phyloP scores from a whole-genome alignment of 1,140 invertebrate genomes.

The Danaus melanippus region DNA sequence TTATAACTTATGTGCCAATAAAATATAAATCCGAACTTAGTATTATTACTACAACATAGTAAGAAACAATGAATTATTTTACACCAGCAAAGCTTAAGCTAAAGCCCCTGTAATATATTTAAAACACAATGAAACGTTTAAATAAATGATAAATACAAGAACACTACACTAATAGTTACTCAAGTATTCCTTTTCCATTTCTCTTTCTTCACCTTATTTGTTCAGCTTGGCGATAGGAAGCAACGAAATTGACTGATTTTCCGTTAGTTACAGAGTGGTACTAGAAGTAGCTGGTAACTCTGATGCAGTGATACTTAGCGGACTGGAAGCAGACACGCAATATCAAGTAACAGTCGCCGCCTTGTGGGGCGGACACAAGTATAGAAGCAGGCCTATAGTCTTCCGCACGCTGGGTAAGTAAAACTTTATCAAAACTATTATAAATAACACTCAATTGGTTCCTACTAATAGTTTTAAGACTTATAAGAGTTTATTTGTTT shows the following conservation, averaged over 20 bases:
- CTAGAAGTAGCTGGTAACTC: constrained; percentile 88
- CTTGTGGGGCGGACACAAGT: constrained; percentile 83
- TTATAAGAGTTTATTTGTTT: too few relatives aligned
- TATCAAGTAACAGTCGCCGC: constrained; percentile 88
- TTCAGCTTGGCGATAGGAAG: constrained; percentile 40
- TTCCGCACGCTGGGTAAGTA: constrained; percentile 88
- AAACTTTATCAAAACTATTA: not conserved
- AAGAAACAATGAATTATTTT: too few relatives aligned
- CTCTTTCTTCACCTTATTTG: constrained; percentile 35
- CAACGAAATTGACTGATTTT: constrained; percentile 64
- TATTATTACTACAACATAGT: too few relatives aligned
- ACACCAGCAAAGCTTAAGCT: too few relatives aligned
- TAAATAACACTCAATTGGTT: too few relatives aligned
- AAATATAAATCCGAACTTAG: too few relatives aligned
- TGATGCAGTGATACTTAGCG: constrained; percentile 84
- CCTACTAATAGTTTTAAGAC: too few relatives aligned
- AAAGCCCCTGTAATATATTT: too few relatives aligned
- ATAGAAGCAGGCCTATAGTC: constrained; percentile 85
- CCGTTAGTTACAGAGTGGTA: constrained; percentile 91
- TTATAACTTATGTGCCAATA: too few relatives aligned
- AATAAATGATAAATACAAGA: too few relatives aligned
- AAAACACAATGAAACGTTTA: too few relatives aligned
- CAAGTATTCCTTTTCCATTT: constrained; percentile 17
- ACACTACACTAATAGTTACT: not conserved
- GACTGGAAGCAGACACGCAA: constrained; percentile 86